Base-by-base conservation (phyloP, 2,113 vertebrate species). In the Prinia subflava region DNA sequence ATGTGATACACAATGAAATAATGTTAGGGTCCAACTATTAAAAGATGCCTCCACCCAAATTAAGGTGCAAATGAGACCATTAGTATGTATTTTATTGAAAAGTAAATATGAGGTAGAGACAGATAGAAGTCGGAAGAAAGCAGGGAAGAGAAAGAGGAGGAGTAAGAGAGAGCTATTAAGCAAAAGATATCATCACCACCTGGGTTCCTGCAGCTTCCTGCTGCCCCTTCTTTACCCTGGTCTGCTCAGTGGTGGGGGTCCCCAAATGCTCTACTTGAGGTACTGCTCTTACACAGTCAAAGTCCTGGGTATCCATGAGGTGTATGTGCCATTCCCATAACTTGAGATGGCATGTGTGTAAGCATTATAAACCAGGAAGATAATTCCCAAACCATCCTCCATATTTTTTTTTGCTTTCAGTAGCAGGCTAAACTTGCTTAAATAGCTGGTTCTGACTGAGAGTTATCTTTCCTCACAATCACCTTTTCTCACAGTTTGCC, bases 241-340 rank as follows among this genome's bases (percentile, higher is more conserved):
- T 44, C 27, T 60, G 22, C 63, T 39, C 46, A 44, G 22, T 39
- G 15, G 13, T 37, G 28, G 15, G 22, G 12, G 1, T 53, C 6
- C 55, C 19, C 18, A 19, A 8, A 19, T 46, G 20, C 35, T 49
- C 30, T 42, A 0, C 24, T 42, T 30, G 14, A 39, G 15, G 5
- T 31, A 13, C 22, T 37, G 5, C 12, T 69, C 30, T 28, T 39
- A 6, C 0, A 27, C 33, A 44, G 6, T 39, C 28, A 14, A 28
- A 9, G 27, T 19, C 27, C 39, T 0, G 0, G 17, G 18, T 53
- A 23, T 33, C 33, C 39, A 53, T 2, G 0, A 46, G 27, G 3
- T 15, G 5, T 33, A 7, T 19, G 9, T 52, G 10, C 14, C 0
- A 0, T 33, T 69, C 39, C 33, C 22, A 25, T 37, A 23, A 37